These are phyloP conservation scores for Hystrix cristata DNA, from an alignment of 2,113 vertebrate genomes.

Conservation along the genomic window DNA sequence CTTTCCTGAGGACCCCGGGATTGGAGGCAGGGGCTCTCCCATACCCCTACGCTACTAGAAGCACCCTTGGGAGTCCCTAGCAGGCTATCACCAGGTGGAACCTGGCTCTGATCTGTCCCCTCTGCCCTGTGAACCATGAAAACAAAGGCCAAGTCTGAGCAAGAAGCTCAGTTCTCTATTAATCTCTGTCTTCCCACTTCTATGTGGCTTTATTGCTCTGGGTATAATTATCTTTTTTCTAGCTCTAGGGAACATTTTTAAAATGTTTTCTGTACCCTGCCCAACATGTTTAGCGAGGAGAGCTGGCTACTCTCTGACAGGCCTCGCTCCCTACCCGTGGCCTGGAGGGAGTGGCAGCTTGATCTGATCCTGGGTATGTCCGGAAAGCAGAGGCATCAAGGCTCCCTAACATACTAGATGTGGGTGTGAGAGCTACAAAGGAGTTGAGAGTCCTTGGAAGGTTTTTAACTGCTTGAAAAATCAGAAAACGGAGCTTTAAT, in stretches of 20 bases:
- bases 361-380: background rate
- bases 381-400: background rate
- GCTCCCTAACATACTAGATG: background rate
- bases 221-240: background rate
- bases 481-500: background rate
- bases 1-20: background rate
- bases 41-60: background rate
- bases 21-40: background rate
- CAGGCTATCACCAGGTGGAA: too few relatives aligned
- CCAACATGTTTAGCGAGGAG: background rate
- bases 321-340: background rate
- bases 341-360: background rate
- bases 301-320: background rate
- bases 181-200: background rate
- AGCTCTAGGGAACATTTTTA: background rate
- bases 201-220: background rate
- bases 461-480: background rate
- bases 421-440: background rate
- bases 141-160: constrained; percentile 27
- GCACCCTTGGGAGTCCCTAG: background rate
- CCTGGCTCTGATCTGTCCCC: background rate
- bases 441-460: background rate
- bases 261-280: background rate
- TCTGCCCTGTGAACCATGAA: background rate
- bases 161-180: background rate